Base-by-base conservation (phyloP, 2,797 vertebrate genomes). In the Catamblyrhynchus diadema region DNA sequence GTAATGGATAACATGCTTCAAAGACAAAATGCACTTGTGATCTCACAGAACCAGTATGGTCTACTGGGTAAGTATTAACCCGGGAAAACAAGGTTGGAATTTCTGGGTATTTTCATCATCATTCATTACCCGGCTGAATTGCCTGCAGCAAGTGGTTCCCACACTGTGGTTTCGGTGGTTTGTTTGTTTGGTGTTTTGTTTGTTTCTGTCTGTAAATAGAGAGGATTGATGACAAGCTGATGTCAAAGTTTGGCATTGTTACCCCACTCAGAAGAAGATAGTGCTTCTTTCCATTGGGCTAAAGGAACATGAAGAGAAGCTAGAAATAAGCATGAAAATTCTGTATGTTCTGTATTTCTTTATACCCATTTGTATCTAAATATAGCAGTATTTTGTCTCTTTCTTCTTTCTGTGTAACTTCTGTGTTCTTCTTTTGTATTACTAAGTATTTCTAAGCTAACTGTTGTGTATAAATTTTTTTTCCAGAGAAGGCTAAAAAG, bases 11-110 rank as follows among this genome's bases (percentile, higher is more conserved):
- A 80, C 57, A 37, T 45, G 50, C 39, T 95, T 88, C 51, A 96
- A 97, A 97, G 92, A 81, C 37, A 93, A 97, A 94, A 81, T 74
- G 35, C 51, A 30, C 87, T 92, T 94, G 75, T 95, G 88, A 87
- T 89, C 86, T 94, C 54, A 62, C 39, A 69, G 64, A 93, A 71
- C 35, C 81, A 91, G 42, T 51, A 62, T 39, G 37, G 25, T 78
- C 91, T 45, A 12, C 22, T 42, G 69, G 33, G 69, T 64, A 67
- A 64, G 10, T 74, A 78, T 71, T 78, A 87, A 41, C 57, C 23
- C 42, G 74, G 67, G 86, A 91, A 91, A 91, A 81, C 8, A 60
- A 71, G 33, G 37, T 1, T 41, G 53, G 62, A 45, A 72, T 90
- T 95, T 93, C 62, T 78, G 59, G 20, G 13, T 80, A 28, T 73